Evolutionary conservation across 2,888 invertebrate genomes (phyloP).

Genomic region (Melanostoma scalare): DNA sequence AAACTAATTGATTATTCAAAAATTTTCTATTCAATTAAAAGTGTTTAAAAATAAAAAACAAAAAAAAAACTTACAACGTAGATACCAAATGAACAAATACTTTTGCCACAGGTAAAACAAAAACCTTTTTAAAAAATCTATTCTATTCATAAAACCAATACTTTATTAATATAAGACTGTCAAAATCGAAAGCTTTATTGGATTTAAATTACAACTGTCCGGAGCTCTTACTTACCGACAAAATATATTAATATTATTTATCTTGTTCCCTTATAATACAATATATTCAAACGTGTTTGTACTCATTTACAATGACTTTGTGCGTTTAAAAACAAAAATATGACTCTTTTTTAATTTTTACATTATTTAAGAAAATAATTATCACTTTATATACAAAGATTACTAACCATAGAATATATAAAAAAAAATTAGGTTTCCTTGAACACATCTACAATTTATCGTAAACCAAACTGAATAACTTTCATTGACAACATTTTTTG

Average conservation of each 20-base stretch:
- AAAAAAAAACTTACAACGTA: constrained; percentile 4
- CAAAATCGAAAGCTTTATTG: constrained; percentile 72
- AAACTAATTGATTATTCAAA: constrained; percentile 18
- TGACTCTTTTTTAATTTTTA: constrained; percentile 44
- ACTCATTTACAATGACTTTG: constrained; percentile 54
- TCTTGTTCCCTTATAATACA: constrained; percentile 14
- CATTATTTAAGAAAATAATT: constrained; percentile 50
- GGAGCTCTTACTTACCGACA: constrained; percentile 68
- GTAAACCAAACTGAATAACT: background rate
- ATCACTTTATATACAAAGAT: constrained; percentile 53
- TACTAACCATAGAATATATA: constrained; percentile 50
- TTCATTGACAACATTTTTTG: constrained; percentile 23
- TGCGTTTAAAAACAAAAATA: constrained; percentile 29
- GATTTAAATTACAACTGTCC: constrained; percentile 67
- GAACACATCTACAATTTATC: constrained; percentile 20
- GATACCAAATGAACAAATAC: constrained; percentile 17
- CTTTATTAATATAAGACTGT: constrained; percentile 66
- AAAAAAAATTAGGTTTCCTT: constrained; percentile 66
- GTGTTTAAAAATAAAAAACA: constrained; percentile 1
- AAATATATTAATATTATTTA: constrained; percentile 40
- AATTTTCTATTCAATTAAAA: constrained; percentile 2
- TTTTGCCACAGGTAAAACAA: constrained; percentile 46
- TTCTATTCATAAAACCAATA: constrained; percentile 30
- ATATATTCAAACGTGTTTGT: constrained; percentile 37
- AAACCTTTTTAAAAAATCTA: constrained; percentile 31